These are phyloP conservation scores for Epinephelus awoara DNA, from an alignment of 2,797 vertebrate species.

Conservation along the genomic window DNA sequence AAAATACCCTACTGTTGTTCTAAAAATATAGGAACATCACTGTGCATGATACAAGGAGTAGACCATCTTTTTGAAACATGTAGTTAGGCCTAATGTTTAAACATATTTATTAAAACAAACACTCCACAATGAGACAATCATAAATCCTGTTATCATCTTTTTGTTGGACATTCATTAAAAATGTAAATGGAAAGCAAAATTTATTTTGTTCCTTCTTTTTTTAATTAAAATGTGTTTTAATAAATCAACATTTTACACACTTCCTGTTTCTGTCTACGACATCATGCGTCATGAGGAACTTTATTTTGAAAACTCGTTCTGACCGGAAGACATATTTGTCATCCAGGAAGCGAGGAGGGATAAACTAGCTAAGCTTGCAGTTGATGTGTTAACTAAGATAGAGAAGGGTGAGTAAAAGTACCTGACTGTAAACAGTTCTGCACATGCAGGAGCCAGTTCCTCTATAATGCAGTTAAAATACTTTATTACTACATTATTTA, in stretches of 20 bases:
- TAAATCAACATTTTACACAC: not conserved
- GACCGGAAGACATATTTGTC: conserved; percentile 48
- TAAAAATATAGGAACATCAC: not conserved
- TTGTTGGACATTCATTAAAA: not conserved
- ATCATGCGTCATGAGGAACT: not conserved
- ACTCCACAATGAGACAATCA: not conserved
- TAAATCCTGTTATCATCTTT: not conserved
- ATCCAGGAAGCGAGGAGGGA: conserved; percentile 5
- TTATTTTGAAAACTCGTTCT: conserved; percentile 56
- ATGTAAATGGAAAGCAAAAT: not conserved
- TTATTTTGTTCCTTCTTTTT: not conserved
- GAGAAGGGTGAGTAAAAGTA: conserved; percentile 60
- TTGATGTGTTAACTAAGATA: conserved; percentile 54
- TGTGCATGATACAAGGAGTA: too few species aligned
- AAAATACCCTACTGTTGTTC: not conserved
- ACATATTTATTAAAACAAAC: not conserved
- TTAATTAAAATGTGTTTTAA: not conserved
- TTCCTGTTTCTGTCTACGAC: not conserved
- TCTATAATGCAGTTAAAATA: not conserved
- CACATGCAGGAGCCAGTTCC: rapidly evolving
- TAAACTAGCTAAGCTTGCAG: conserved; percentile 21
- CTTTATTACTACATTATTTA: not conserved
- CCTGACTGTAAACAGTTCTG: not conserved
- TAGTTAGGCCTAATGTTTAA: not conserved
- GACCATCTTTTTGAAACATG: not conserved